Percentiles rank a stretch among this genome's conserved stretches.
Evolutionary conservation across 92 coral and sea anemone species (phyloP).

Genomic region (Actinostola sp.): DNA sequence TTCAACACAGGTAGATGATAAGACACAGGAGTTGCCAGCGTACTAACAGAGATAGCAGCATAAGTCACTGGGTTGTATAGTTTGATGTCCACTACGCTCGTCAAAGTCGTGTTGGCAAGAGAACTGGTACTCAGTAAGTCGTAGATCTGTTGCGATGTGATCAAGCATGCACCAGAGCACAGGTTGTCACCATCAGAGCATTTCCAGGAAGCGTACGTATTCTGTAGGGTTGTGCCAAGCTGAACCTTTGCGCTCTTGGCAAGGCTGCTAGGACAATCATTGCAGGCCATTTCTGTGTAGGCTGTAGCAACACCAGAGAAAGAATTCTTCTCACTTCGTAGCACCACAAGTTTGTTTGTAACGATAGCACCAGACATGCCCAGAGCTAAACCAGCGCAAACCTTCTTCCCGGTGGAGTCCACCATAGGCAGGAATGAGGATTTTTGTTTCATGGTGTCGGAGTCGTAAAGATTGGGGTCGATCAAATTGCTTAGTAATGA

Average conservation of each 20-base stretch:
- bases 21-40: conserved; percentile 43
- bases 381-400: conserved; percentile 69
- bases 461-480: conserved; percentile 54
- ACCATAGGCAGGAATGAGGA: conserved; percentile 37
- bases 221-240: conserved; percentile 57
- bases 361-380: conserved; percentile 65
- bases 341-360: conserved; percentile 47
- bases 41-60: conserved; percentile 45
- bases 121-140: conserved; percentile 52
- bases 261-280: conserved; percentile 47
- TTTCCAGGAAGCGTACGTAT: conserved; percentile 53
- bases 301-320: conserved; percentile 40
- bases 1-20: conserved; percentile 61
- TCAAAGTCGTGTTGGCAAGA: conserved; percentile 43
- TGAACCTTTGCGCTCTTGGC: conserved; percentile 51
- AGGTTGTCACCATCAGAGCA: conserved; percentile 53
- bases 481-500: conserved; percentile 53
- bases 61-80: conserved; percentile 76
- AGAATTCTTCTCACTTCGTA: conserved; percentile 51
- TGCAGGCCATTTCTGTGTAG: conserved; percentile 54
- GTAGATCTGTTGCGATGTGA: conserved; percentile 57
- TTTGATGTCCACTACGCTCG: conserved; percentile 68
- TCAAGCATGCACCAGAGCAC: conserved; percentile 76
- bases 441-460: conserved; percentile 47
- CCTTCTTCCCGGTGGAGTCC: conserved; percentile 47